A percentile compares a stretch with the other conserved stretches of the same genome.
phyloP scores from a whole-genome alignment of 2,888 invertebrate species.

The Suillia variegata region DNA sequence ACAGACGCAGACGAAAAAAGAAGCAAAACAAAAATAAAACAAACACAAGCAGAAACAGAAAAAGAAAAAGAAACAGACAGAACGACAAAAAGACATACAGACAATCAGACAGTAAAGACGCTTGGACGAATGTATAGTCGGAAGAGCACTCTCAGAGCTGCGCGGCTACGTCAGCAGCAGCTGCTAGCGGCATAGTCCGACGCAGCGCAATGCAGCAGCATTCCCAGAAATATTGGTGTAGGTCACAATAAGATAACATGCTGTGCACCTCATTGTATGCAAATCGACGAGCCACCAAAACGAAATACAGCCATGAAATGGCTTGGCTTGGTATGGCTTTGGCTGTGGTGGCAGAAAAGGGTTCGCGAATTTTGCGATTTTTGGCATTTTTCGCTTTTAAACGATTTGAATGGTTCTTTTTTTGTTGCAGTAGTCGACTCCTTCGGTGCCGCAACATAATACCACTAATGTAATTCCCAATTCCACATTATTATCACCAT shows the following conservation, averaged over 20 bases:
- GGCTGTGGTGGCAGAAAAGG: constrained; percentile 21
- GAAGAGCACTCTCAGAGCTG: constrained; percentile 10
- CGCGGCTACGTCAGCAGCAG: no score
- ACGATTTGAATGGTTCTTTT: background rate
- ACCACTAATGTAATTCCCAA: no score
- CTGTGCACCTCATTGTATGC: constrained; percentile 62
- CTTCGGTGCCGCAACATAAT: no score
- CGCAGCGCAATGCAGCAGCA: constrained; percentile 40
- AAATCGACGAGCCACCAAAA: constrained; percentile 52
- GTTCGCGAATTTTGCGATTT: constrained; percentile 54
- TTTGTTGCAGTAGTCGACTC: no score
- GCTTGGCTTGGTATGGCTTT: constrained; percentile 11
- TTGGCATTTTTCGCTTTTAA: constrained; percentile 45
- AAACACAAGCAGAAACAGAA: background rate
- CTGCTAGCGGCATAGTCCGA: constrained; percentile 35
- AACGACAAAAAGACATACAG: background rate
- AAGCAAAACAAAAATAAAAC: background rate
- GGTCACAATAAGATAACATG: constrained; percentile 63
- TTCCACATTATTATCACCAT: no score
- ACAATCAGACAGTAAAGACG: background rate
- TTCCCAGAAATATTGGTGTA: constrained; percentile 63
- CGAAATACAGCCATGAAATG: constrained; percentile 1
- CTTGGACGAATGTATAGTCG: constrained; percentile 9
- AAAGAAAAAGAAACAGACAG: background rate
- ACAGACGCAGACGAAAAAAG: background rate